Base-by-base conservation (phyloP, 2,797 vertebrate genomes). In the Chelidonichthys spinosus region DNA sequence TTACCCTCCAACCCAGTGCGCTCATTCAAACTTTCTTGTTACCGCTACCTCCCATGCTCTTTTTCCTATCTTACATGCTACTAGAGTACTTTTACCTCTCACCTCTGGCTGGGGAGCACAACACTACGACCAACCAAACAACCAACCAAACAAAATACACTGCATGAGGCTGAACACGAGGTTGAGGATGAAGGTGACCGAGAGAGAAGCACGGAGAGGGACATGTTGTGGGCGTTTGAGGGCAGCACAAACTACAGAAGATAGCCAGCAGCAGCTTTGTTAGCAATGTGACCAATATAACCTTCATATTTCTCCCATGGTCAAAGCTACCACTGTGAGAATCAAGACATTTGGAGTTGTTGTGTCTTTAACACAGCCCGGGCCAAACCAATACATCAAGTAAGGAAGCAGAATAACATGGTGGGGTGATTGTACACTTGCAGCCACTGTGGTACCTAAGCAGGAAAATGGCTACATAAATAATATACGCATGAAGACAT, bases 331-430 rank as follows among this genome's bases (percentile, higher is more conserved):
- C 58, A 71, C 46, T 69, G 74, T 17, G 62, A 85, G 71, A 87
- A 81, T 78, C 65, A 71, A 85, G 74, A 88, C 82, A 84, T 84
- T 71, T 81, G n/a, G 63, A 77, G 80, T 62, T 71, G 66, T 65
- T 76, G 75, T 84, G 73, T 88, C 74, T 85, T 85, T 83, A 86
- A 76, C 80, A 77, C 43, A 17, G 55, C 69, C 64, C 44, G 49
- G 66, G 54, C 60, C 62, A 74, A 79, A 89, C 89, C 89, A 80
- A 89, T 91, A 87, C 54, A 82, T 83, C 65, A 74, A 72, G 63
- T 14, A 18, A 78, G 61, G 56, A 77, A 65, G 74, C 78, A 79
- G 74, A 79, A 70, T 74, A 64, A 69, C 58, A 49, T 43, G 17
- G 63, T 76, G 17, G 47, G 66, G n/a, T 72, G 65, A 75, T 58